Conservation (phyloP, 2,113 vertebrate species). For the Upupa epops region DNA sequence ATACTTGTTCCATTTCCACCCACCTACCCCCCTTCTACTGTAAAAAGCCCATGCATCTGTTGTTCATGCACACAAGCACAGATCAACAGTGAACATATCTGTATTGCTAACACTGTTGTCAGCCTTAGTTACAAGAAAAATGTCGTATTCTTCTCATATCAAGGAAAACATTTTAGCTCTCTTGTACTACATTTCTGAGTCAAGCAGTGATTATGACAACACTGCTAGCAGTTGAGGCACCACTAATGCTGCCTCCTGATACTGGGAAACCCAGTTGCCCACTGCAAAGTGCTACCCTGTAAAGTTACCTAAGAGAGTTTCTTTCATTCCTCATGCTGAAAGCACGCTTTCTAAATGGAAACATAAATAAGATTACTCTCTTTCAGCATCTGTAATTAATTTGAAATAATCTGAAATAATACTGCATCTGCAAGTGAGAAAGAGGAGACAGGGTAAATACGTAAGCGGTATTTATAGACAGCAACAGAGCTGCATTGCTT, state of each 20-base stretch:
- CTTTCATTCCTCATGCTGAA: neutral
- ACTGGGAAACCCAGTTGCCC: neutral
- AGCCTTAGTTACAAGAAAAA: conserved; percentile 9
- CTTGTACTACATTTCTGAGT: neutral
- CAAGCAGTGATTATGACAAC: neutral
- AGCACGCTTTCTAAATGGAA: neutral
- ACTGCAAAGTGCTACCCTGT: neutral
- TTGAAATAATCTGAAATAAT: conserved; percentile 25
- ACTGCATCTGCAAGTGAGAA: neutral
- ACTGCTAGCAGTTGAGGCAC: neutral
- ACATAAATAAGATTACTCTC: neutral
- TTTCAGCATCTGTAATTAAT: neutral
- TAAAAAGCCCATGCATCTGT: neutral
- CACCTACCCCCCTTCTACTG: neutral
- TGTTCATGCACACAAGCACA: neutral
- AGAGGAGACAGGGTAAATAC: neutral
- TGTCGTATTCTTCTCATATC: neutral
- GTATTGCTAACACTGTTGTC: neutral
- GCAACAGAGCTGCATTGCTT: neutral
- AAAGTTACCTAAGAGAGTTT: neutral
- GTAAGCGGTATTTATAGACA: neutral
- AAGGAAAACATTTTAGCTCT: neutral
- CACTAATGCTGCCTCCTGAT: neutral
- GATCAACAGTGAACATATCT: neutral
- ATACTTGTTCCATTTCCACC: neutral